Evolutionary conservation across 2,888 invertebrate genomes (phyloP), one percentile per base, ranked within the genome.

Genomic region (Strigamia crassipes): DNA sequence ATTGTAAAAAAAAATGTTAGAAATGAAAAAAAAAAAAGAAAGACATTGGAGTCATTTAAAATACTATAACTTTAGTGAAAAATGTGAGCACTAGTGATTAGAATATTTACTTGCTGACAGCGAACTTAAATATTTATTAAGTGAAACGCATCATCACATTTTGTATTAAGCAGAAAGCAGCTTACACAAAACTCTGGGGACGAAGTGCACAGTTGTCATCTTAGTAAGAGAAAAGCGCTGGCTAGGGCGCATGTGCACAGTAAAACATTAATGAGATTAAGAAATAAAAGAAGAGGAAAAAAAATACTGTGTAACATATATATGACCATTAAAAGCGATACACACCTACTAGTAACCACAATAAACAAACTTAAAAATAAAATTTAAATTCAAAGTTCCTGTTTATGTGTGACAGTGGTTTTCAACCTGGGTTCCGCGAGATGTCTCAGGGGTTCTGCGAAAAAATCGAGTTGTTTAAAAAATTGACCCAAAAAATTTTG

Each of bases 81-180:
- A 51, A 51, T 51, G 51, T 51, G 51, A 51, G 51, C 18, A 18
- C 18, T 27, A 18, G n/a, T 51, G 51, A 51, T 51, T 51, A 51
- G 51, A 51, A 51, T 51, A 51, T 51, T 51, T 51, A 51, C 18
- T 51, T 51, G 51, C 51, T 51, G 51, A 51, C 51, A 51, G 51
- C 51, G 18, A 15, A 51, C 51, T 51, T 51, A 51, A 51, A 51
- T 51, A 51, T 51, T 51, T 51, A 51, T 51, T 51, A 51, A 51
- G 51, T 51, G 51, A 51, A 51, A 51, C 51, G 51, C 51, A 51
- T 51, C 51, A 51, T 51, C 51, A 51, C 51, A 51, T 51, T 51
- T 51, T 51, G 51, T 51, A 51, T 51, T 51, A 51, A 51, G 51
- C 51, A 51, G 51, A 51, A 51, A 51, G 51, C n/a, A 51, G 51